phyloP scores from a whole-genome alignment of 2,113 vertebrate genomes.

The Tyto alba region DNA sequence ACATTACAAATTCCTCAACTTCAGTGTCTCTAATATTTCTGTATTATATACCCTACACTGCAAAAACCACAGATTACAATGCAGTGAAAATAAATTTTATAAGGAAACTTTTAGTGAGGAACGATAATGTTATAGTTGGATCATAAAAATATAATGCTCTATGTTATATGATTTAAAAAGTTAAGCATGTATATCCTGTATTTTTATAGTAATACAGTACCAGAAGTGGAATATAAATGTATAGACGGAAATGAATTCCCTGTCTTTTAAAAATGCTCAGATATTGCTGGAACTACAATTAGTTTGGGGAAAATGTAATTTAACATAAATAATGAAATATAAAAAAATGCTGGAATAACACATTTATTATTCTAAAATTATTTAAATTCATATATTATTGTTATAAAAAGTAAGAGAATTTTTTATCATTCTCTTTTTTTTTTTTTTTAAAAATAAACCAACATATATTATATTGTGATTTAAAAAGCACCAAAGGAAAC shows the following conservation, averaged over 20 bases:
- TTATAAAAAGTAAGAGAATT: background rate
- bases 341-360: background rate
- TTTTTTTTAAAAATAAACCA: background rate
- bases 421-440: background rate
- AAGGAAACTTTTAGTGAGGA: background rate
- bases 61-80: background rate
- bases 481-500: background rate
- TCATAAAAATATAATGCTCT: background rate
- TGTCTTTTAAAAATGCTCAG: background rate
- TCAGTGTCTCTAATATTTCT: background rate
- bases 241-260: background rate
- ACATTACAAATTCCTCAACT: background rate
- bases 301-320: background rate
- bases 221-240: background rate
- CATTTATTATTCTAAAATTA: background rate
- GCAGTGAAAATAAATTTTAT: background rate
- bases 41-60: background rate
- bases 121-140: background rate
- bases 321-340: background rate
- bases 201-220: background rate
- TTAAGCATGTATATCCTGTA: accelerated
- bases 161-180: background rate
- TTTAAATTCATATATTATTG: background rate
- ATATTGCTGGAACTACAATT: background rate
- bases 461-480: background rate